Percentiles rank a stretch among this genome's conserved stretches.
Evolutionary conservation across 2,888 invertebrate species (phyloP).

Genomic region (Dasysyrphus tricinctus): DNA sequence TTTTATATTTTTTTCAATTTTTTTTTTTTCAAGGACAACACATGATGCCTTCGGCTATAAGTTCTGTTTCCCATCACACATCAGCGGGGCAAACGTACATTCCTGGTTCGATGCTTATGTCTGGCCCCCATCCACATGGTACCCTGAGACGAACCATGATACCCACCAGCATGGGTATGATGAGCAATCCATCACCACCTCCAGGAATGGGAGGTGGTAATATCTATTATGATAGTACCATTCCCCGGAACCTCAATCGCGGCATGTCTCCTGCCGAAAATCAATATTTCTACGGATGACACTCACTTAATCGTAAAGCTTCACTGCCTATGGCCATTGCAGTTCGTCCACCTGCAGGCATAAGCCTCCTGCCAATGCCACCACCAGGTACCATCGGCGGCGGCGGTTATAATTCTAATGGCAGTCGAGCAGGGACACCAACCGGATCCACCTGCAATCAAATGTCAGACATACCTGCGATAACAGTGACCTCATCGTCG

Average conservation of each 20-base stretch:
- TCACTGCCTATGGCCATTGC: conserved; percentile 80
- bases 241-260: conserved; percentile 80
- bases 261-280: conserved; percentile 79
- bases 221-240: conserved; percentile 81
- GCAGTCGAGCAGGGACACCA: conserved; percentile 78
- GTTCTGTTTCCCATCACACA: conserved; percentile 79
- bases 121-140: conserved; percentile 81
- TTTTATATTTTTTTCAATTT: not conserved
- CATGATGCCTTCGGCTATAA: conserved; percentile 79
- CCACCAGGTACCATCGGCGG: conserved; percentile 79
- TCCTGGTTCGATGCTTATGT: conserved; percentile 81
- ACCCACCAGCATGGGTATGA: conserved; percentile 81
- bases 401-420: conserved; percentile 64
- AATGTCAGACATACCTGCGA: conserved; percentile 80
- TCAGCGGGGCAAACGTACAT: conserved; percentile 79
- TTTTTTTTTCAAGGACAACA: conserved; percentile 78
- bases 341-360: conserved; percentile 79
- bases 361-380: conserved; percentile 79
- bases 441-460: conserved; percentile 76
- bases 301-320: conserved; percentile 81
- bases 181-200: conserved; percentile 76
- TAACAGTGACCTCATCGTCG: conserved; percentile 80
- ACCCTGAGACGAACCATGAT: conserved; percentile 81
- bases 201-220: conserved; percentile 75
- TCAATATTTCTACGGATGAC: conserved; percentile 83